Evolutionary conservation across 2,888 invertebrate species (phyloP), one percentile per base, ranked within the genome.

Genomic region (Dasysyrphus tricinctus): DNA sequence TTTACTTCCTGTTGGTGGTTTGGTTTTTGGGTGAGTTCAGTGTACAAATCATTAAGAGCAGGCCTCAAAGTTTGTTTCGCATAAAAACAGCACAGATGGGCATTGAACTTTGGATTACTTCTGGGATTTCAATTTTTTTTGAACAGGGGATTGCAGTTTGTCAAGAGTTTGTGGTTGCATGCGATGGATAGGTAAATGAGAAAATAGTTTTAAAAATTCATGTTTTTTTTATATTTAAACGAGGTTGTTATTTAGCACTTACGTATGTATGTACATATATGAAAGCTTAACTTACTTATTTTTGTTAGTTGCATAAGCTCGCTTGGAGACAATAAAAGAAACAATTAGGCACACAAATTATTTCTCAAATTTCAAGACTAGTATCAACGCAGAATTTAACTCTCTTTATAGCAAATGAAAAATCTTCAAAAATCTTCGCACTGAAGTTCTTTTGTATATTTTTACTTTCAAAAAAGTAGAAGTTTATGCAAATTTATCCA

Each of bases 101-200:
- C 84, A 84, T 80, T 84, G 84, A 84, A 84, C 84, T 80, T 84
- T 84, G 84, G 49, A 70, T 84, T 72, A 83, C 79, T 83, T 83
- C 44, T 73, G 69, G 61, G 69, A 69, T 61, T 51, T 59, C 42
- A n/a, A 12, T 11, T 37, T 44, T 72, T 29, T n/a, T 49, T 57
- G 12, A 16, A 9, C 14, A 65, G 16, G 11, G 34, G 47, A 12
- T 42, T 14, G 8, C 34, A 42, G 19, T 3, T 24, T 39, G 42
- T 63, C n/a, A 42, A 14, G 61, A 44, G 29, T 63, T 63, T 9
- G 5, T 42, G n/a, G 8, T 29, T 24, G 39, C 57, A 57, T 44
- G 7, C 7, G n/a, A 14, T n/a, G 42, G 14, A n/a, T 2, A 9
- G 3, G 24, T 19, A 6, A 24, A 24, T 24, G 49, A 19, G 19